A percentile compares a stretch with the other conserved stretches of the same genome.
These are phyloP conservation scores for Leucophora obtusa DNA, from an alignment of 2,888 invertebrate species.

Conservation along the genomic window DNA sequence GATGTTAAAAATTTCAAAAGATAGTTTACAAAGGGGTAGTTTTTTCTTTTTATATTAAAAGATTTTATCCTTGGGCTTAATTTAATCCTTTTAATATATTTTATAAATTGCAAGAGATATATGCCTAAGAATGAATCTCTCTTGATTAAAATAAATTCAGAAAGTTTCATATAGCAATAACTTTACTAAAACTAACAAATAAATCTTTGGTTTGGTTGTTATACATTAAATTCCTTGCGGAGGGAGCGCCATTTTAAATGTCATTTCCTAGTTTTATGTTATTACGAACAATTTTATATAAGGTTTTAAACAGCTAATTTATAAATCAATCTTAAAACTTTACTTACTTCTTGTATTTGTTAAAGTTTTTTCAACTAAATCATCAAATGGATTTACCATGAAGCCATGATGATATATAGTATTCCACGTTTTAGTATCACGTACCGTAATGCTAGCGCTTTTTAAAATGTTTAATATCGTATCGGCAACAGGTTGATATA, in stretches of 20 bases:
- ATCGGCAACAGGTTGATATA: constrained; percentile 87
- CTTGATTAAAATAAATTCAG: too few species aligned
- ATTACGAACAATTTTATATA: not conserved
- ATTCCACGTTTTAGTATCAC: constrained; percentile 83
- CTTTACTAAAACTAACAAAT: not conserved
- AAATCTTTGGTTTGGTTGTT: not conserved
- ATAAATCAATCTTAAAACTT: constrained; percentile 3
- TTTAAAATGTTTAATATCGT: constrained; percentile 87
- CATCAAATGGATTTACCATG: constrained; percentile 90
- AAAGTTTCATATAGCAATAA: not conserved
- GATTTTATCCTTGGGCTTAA: too few species aligned
- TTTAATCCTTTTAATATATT: too few species aligned
- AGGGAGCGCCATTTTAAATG: not conserved
- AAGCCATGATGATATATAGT: constrained; percentile 90
- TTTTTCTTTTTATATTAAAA: not conserved
- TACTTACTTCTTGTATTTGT: constrained; percentile 90
- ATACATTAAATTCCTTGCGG: too few species aligned
- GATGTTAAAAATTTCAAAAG: not conserved
- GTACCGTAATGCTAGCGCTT: constrained; percentile 85
- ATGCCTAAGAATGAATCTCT: too few species aligned
- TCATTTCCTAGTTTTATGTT: not conserved
- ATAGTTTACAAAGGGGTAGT: not conserved
- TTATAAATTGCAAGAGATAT: too few species aligned
- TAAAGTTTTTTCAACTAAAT: constrained; percentile 89
- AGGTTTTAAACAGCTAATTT: not conserved